A percentile compares a stretch with the other conserved stretches of the same genome.
These are phyloP conservation scores for Alca torda DNA, from an alignment of 2,797 vertebrate species.

Conservation along the genomic window DNA sequence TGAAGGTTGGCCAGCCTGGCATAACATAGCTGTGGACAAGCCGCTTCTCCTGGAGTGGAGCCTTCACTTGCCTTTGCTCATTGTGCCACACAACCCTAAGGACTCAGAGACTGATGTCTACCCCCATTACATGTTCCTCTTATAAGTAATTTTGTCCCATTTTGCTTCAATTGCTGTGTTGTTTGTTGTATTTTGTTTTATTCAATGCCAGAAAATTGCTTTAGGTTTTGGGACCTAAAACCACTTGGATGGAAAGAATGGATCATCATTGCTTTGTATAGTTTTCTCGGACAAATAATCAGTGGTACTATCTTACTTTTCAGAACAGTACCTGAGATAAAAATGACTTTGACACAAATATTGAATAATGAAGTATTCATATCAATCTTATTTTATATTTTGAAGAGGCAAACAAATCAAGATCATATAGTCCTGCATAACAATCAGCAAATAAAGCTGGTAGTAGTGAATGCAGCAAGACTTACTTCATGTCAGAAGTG, in stretches of 20 bases:
- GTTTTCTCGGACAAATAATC: not conserved
- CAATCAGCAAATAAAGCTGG: not conserved
- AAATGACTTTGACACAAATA: not conserved
- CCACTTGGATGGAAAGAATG: not conserved
- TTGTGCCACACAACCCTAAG: not conserved
- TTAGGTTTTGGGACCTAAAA: not conserved
- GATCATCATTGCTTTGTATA: not conserved
- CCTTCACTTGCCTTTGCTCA: not conserved
- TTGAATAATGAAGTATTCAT: not conserved
- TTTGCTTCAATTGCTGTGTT: not conserved
- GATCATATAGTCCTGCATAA: not conserved
- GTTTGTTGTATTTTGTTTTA: not conserved
- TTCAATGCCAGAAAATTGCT: not conserved
- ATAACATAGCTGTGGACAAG: not conserved
- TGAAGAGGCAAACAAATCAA: not conserved
- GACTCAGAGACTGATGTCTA: fast-evolving
- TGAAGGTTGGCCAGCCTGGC: not conserved
- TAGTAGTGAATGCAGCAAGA: not conserved
- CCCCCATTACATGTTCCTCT: not conserved
- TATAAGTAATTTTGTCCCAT: not conserved
- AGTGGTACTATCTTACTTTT: not conserved
- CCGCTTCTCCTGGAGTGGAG: not conserved
- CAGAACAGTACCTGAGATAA: not conserved
- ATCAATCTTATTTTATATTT: not conserved
- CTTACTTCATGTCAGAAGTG: not conserved